Evolutionary conservation across 1,140 invertebrate species (phyloP).

Genomic region (Drosophila oshimai): DNA sequence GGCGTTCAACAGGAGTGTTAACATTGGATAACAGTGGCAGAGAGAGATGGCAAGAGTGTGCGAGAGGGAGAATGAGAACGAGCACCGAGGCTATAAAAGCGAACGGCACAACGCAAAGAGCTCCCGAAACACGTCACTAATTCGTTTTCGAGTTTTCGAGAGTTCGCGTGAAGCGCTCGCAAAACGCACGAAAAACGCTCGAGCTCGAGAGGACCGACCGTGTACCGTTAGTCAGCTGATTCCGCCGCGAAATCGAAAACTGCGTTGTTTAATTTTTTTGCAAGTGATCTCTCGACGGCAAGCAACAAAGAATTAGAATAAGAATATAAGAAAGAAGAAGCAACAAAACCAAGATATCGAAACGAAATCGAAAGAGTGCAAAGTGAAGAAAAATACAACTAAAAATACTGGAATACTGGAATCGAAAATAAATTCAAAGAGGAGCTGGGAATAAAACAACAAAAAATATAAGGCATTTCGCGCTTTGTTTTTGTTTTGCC

Average conservation of each 20-base stretch:
- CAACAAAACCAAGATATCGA: slow-evolving; percentile 18
- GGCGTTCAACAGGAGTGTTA: too few species aligned
- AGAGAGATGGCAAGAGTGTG: too few species aligned
- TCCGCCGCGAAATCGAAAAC: slow-evolving; percentile 17
- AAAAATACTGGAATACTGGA: slow-evolving; percentile 9
- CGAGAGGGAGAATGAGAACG: too few species aligned
- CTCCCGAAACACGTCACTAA: too few species aligned
- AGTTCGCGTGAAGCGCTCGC: slow-evolving; percentile 60
- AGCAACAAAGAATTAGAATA: slow-evolving; percentile 16
- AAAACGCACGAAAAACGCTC: slow-evolving; percentile 12
- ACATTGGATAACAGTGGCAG: too few species aligned
- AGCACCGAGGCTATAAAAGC: too few species aligned
- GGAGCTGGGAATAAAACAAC: too few species aligned
- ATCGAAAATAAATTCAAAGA: slow-evolving; percentile 5
- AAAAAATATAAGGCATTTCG: too few species aligned
- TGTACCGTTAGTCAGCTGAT: slow-evolving; percentile 38
- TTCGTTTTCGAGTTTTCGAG: slow-evolving; percentile 26
- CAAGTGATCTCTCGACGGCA: slow-evolving; percentile 13
- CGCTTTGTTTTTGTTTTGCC: slow-evolving; percentile 45
- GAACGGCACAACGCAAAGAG: too few species aligned
- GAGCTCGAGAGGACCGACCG: slow-evolving; percentile 1
- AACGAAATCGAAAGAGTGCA: slow-evolving; percentile 7
- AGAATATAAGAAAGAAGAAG: not conserved
- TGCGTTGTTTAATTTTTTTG: slow-evolving; percentile 40
- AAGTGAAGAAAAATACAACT: not conserved